Percentiles rank a stretch among this genome's conserved stretches.
phyloP scores from a whole-genome alignment of 1,140 invertebrate species.

The Goniozus legneri region DNA sequence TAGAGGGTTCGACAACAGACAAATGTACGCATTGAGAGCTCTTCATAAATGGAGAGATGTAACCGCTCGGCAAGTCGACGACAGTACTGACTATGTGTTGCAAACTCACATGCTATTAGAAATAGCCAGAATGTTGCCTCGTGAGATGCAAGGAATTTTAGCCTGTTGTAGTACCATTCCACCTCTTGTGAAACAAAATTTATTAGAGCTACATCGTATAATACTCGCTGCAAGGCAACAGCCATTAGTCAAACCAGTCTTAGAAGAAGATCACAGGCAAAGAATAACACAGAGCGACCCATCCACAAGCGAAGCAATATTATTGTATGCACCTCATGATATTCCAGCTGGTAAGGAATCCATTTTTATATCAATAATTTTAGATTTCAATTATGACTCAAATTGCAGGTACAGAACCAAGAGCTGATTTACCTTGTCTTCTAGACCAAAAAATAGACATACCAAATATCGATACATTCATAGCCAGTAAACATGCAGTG shows the following conservation, averaged over 20 bases:
- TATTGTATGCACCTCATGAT: constrained; percentile 61
- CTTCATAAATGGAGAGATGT: constrained; percentile 88
- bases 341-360: constrained; percentile 58
- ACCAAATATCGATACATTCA: constrained; percentile 49
- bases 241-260: constrained; percentile 62
- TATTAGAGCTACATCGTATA: constrained; percentile 73
- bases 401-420: constrained; percentile 59
- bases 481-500: constrained; percentile 33
- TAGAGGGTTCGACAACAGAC: constrained; percentile 80
- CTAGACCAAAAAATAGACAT: constrained; percentile 32
- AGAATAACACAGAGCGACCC: constrained; percentile 50
- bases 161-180: constrained; percentile 94
- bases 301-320: constrained; percentile 49
- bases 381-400: no score
- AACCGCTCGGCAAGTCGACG: constrained; percentile 83
- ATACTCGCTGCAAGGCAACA: constrained; percentile 73
- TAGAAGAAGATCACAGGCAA: constrained; percentile 52
- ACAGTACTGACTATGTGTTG: constrained; percentile 86
- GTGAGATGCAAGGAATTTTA: constrained; percentile 89
- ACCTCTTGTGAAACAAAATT: constrained; percentile 75
- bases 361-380: no score
- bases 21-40: constrained; percentile 78
- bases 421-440: constrained; percentile 63
- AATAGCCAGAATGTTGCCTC: constrained; percentile 85
- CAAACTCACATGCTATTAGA: constrained; percentile 94